Evolutionary conservation across 2,797 vertebrate genomes (phyloP).

Genomic region (Pipistrellus kuhlii): DNA sequence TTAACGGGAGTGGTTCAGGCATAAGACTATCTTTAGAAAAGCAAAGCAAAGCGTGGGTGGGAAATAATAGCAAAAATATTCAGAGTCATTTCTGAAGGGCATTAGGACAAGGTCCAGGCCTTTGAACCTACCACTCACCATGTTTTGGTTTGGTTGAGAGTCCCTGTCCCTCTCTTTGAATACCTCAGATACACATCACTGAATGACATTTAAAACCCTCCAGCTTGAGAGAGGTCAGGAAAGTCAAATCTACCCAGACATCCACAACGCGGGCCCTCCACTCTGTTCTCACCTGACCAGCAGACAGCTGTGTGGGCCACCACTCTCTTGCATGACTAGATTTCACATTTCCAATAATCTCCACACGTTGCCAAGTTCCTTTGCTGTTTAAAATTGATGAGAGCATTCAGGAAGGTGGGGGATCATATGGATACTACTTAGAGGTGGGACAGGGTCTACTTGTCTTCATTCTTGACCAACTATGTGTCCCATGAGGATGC

Average conservation of each 20-base stretch:
- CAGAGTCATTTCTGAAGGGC: not conserved
- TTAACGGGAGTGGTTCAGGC: conserved; percentile 19
- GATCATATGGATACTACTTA: not conserved
- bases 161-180: not conserved
- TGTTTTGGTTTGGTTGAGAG: not conserved
- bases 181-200: not conserved
- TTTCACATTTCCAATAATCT: conserved; percentile 41
- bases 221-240: conserved; percentile 8
- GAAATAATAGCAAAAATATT: conserved; percentile 13
- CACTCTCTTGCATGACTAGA: not conserved
- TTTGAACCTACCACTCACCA: not conserved
- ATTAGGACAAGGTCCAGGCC: not conserved
- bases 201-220: not conserved
- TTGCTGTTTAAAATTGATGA: not conserved
- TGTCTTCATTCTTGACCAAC: not conserved
- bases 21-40: conserved; percentile 38
- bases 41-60: not conserved
- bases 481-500: not conserved
- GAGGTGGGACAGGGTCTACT: not conserved
- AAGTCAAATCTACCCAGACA: not conserved
- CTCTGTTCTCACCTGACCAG: not conserved
- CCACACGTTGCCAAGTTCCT: not conserved
- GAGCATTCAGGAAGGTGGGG: not conserved
- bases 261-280: not conserved
- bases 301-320: not conserved